Base-by-base conservation (phyloP, 2,797 vertebrate species). In the Eospalax fontanierii region DNA sequence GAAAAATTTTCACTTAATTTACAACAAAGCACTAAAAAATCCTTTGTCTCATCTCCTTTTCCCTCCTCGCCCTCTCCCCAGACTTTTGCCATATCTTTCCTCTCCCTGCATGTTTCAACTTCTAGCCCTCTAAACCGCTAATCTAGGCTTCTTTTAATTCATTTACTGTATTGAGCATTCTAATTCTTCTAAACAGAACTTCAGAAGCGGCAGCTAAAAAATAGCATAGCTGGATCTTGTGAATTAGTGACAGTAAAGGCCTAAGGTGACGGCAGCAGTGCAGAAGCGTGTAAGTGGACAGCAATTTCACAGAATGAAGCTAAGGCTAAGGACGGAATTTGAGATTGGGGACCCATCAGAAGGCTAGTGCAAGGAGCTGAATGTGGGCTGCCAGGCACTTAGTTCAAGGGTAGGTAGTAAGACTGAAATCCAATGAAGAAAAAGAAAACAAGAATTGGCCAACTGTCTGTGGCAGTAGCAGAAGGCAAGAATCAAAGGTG, bases 151-250 rank as follows among this genome's bases (percentile, higher is more conserved):
- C 14, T 94, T 80, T 81, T 4, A 81, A 22, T 40, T 90, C 19
- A 2, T 46, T 59, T 26, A 22, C 40, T 93, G 43, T 89, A 30
- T n/a, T 74, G 26, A 59, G 46, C 68, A 63, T 84, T 63, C n/a
- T 83, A 75, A 78, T 85, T 87, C 33, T 78, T 43, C 14, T 87
- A 82, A 93, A 87, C 10, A 38, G 88, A 86, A 6, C 38, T 83
- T 75, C 33, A 79, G 30, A 79, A 19, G 1, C 28, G 74, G 1
- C n/a, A 87, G 81, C 16, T 43, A 71, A 65, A 4, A 80, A 19
- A 78, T 38, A 8, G 30, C 11, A 33, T 10, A 7, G 26, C 6
- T 54, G 3, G 1, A 57, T 38, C 84, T 57, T 54, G 1, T 4
- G 6, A 6, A 14, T 63, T 78, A 33, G 8, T 91, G 7, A 18